Evolutionary conservation across 1,140 invertebrate species (phyloP), one percentile per base, ranked within the genome.

Genomic region (Prorops nasuta): DNA sequence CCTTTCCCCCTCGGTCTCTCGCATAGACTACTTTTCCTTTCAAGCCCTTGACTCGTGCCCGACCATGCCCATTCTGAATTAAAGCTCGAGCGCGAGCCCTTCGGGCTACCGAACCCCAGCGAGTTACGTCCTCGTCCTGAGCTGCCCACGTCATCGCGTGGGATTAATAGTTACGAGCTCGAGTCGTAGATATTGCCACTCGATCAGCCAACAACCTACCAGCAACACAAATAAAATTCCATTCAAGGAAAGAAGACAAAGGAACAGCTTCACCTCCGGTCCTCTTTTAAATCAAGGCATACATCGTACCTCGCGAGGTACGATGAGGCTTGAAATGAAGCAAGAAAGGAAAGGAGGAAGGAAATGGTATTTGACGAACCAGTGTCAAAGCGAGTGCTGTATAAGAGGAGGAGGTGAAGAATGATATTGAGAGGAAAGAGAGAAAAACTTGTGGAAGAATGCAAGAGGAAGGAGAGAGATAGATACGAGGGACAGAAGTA

Each of bases 21-120:
- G 65, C 74, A 76, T 77, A 76, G 72, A 74, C 72, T 74, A 76
- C 75, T 76, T 76, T 76, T 76, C 72, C 75, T 77, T 76, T 76
- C 75, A 75, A 66, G 65, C 72, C 75, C 75, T 77, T 72, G 65
- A 54, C 60, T 61, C 10, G 39, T 60, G 44, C 59, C 53, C 60
- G 61, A 63, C 57, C 62, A 60, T 61, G 60, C 59, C 69, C 63
- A 71, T 72, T 60, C 43, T 59, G 58, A 65, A 69, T 65, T 63
- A 50, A 54, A n/a, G 39, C 17, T 41, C 15, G 28, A 28, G 1
- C n/a, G 15, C 34, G 21, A 28, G 12, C 15, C 34, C 10, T 28
- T 10, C 10, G 24, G 24, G 10, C 10, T 28, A 4, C 24, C 24
- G 24, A 28, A 10, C n/a, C n/a, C n/a, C n/a, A n/a, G n/a, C n/a